Evolutionary conservation across 2,797 vertebrate genomes (phyloP).

Genomic region (Danio albolineatus): DNA sequence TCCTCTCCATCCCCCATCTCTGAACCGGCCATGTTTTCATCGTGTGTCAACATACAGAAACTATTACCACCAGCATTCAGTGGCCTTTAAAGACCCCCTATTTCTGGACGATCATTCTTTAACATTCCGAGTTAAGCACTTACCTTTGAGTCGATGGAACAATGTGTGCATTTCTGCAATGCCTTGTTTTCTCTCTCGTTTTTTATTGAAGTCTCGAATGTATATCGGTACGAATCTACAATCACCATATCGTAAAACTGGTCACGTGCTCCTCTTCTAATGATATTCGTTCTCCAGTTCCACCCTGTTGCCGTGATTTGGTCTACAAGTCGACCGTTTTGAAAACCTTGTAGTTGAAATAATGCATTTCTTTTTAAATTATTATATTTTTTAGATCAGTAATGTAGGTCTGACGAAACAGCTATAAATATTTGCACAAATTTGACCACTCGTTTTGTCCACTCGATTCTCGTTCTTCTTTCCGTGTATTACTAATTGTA

Average conservation of each 20-base stretch:
- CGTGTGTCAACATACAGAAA: not conserved
- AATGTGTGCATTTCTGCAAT: not conserved
- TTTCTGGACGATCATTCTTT: not conserved
- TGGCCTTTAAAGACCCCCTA: constrained; percentile 26
- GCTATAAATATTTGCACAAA: constrained; percentile 57
- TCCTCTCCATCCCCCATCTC: not conserved
- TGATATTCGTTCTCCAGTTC: not conserved
- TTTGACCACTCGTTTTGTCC: constrained; percentile 59
- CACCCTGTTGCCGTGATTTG: not conserved
- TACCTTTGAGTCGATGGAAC: constrained; percentile 19
- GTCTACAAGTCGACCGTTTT: constrained; percentile 2
- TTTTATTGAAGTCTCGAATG: constrained; percentile 8
- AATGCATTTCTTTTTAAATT: constrained; percentile 44
- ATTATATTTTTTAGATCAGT: constrained; percentile 44
- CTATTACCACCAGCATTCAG: constrained; percentile 24
- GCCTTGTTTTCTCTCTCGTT: constrained; percentile 10
- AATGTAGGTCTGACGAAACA: constrained; percentile 45
- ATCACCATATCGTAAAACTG: constrained; percentile 10
- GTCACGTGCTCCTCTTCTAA: constrained; percentile 8
- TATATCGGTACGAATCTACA: constrained; percentile 30
- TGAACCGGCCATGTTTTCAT: not conserved
- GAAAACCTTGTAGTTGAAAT: constrained; percentile 40
- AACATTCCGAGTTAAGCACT: constrained; percentile 38
- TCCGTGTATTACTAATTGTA: constrained; percentile 66
- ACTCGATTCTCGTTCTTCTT: constrained; percentile 26